Base-by-base conservation (phyloP, 2,113 vertebrate species). In the Cheilinus undulatus region DNA sequence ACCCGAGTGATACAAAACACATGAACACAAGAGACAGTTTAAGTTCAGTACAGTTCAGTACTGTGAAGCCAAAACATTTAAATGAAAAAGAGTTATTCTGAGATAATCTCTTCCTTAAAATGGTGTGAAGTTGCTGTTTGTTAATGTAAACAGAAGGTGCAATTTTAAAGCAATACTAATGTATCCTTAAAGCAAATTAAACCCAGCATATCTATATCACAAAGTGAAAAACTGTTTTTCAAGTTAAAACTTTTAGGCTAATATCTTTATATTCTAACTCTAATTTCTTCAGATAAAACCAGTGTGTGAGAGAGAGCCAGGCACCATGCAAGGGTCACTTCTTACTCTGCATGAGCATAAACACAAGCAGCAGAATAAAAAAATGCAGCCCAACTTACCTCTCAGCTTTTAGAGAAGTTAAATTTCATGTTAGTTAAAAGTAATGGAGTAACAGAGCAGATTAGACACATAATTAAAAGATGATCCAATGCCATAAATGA, bases 361-460 rank as follows among this genome's bases (percentile, higher is more conserved):
- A 6, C 30, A 32, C 5, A 32, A 32, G 9, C 30, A 32, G 5
- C 36, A 26, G 66, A 42, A 56, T 10, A 9, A n/a, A n/a, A n/a
- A n/a, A 9, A 61, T 1, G 24, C 61, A 48, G 19, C 73, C 34
- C 11, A 50, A 67, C 68, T 82, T 52, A 84, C 71, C 65, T 9
- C n/a, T 57, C 66, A 45, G 42, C 58, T 57, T 52, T 26, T 38
- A 49, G 40, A 65, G 34, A 67, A 12, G 50, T 8, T 34, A 48
- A 1, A 30, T 38, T 7, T 52, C 32, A 63, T 22, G 9, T 49
- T 48, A 58, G 38, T 43, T 50, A 15, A 11, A 7, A 40, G 30
- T 22, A n/a, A 24, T 9, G 20, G 14, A 51, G 23, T 56, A 46
- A 69, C 36, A 70, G 20, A 10, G 20, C 36, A 70, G 20, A 10